These are phyloP conservation scores for Lasioglossum zephyrum DNA, from an alignment of 2,888 invertebrate genomes.

Conservation along the genomic window DNA sequence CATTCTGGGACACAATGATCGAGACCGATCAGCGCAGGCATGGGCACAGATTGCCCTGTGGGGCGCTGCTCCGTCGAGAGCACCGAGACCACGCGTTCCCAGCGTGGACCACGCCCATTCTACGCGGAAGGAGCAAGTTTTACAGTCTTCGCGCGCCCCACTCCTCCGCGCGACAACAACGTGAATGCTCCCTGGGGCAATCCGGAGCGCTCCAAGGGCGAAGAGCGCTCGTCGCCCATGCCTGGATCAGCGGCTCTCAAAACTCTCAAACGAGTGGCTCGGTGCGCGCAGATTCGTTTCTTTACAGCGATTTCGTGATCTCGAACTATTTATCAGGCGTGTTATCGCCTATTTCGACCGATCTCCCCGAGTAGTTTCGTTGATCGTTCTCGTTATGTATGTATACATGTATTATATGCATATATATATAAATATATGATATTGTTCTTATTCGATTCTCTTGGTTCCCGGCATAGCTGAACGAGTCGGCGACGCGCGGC, in stretches of 20 bases:
- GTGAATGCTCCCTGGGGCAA: not conserved
- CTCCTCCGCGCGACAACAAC: not conserved
- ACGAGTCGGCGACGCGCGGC: constrained; percentile 44
- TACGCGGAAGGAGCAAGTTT: not conserved
- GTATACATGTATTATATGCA: not conserved
- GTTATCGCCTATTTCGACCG: constrained; percentile 41
- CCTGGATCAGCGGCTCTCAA: not conserved
- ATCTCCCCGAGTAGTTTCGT: constrained; percentile 9
- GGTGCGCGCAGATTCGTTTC: constrained; percentile 83
- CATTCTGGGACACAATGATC: not conserved
- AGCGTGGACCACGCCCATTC: not conserved
- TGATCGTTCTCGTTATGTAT: constrained; percentile 3
- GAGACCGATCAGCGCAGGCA: not conserved
- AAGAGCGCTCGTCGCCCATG: not conserved
- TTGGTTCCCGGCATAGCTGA: constrained; percentile 26
- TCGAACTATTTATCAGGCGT: constrained; percentile 33
- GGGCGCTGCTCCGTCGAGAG: not conserved
- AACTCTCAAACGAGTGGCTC: constrained; percentile 77
- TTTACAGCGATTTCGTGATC: constrained; percentile 72
- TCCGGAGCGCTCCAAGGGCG: not conserved
- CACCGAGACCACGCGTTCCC: not conserved
- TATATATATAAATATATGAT: not conserved
- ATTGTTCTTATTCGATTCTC: constrained; percentile 7
- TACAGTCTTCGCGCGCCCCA: not conserved
- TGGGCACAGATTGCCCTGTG: not conserved